Base-by-base conservation (phyloP, 2,888 invertebrate species). In the Ophioninae sp. region DNA sequence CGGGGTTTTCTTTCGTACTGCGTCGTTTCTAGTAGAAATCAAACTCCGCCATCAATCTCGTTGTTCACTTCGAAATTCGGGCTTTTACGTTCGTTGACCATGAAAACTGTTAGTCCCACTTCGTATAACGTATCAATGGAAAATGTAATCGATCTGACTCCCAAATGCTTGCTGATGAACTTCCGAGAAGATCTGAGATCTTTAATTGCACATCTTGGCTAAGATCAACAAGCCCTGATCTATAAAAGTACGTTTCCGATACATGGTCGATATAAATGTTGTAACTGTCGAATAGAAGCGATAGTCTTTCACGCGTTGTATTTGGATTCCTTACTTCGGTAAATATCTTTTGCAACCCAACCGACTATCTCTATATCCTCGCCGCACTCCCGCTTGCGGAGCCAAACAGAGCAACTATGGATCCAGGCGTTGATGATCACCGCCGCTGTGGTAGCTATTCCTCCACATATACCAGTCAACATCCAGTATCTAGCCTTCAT, bases 281-380 rank as follows among this genome's bases (percentile, higher is more conserved):
- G 50, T 17, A 44, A 13, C 37, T 21, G 37, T 62, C 6, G 7
- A 10, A 13, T 37, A 17, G 17, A 39, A 57, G 77, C 59, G 82
- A 82, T 89, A 89, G 86, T 87, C 86, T 84, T 86, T 87, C 87
- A 87, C 85, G 83, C 88, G 89, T 87, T 86, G 81, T 85, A 87
- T 86, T 87, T 86, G 87, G 64, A 41, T 77, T 39, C 23, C 87
- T 8, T 30, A n/a, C 88, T 88, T 87, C 89, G 89, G 88, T 90
- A 89, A 90, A 88, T 89, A 89, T 88, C 86, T 84, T 85, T 86
- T 87, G 80, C 84, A 82, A 50, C 64, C 86, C 81, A 62, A 56
- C 76, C 82, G 70, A 50, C 17, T 17, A 13, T 13, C 44, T 44
- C 44, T 44, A 13, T 50, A 17, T 50, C 17, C 13, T 17, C 17